A percentile compares a stretch with the other conserved stretches of the same genome.
These are phyloP conservation scores for Tolypeutes matacus DNA, from an alignment of 2,797 vertebrate genomes.

Conservation along the genomic window DNA sequence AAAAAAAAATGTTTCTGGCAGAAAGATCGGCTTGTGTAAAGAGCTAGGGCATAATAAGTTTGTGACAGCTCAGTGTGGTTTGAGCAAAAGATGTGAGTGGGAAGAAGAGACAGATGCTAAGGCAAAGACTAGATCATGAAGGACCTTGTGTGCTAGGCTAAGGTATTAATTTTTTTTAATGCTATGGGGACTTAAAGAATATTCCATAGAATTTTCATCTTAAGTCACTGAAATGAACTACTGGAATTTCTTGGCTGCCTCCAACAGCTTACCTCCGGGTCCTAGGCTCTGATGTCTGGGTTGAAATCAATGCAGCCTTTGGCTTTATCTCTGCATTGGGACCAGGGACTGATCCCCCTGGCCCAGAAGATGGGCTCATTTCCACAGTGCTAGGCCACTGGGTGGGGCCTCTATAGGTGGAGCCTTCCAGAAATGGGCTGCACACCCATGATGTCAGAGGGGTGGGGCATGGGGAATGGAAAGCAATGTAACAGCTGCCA, in stretches of 20 bases:
- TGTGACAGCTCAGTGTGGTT: background rate
- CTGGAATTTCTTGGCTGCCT: slow-evolving; percentile 71
- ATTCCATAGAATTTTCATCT: slow-evolving; percentile 42
- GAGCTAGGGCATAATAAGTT: background rate
- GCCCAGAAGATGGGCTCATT: slow-evolving; percentile 3
- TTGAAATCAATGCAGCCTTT: slow-evolving; percentile 48
- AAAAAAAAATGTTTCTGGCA: background rate
- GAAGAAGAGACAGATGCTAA: background rate
- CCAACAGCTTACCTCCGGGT: slow-evolving; percentile 61
- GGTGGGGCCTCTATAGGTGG: slow-evolving; percentile 69
- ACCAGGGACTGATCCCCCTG: slow-evolving; percentile 3
- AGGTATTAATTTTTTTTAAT: slow-evolving; percentile 52
- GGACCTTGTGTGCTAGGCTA: background rate
- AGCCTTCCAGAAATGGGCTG: slow-evolving; percentile 66
- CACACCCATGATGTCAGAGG: slow-evolving; percentile 76
- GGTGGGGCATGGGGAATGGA: background rate
- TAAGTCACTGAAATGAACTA: slow-evolving; percentile 70
- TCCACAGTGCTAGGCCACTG: slow-evolving; percentile 51
- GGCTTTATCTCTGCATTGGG: slow-evolving; percentile 60
- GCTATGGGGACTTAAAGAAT: background rate
- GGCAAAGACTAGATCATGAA: background rate
- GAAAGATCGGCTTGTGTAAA: background rate
- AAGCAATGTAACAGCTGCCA: slow-evolving; percentile 28
- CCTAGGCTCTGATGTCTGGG: slow-evolving; percentile 30
- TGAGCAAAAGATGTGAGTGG: background rate